Conservation (phyloP, 2,888 invertebrate genomes). For the Amphipyra tragopoginis region DNA sequence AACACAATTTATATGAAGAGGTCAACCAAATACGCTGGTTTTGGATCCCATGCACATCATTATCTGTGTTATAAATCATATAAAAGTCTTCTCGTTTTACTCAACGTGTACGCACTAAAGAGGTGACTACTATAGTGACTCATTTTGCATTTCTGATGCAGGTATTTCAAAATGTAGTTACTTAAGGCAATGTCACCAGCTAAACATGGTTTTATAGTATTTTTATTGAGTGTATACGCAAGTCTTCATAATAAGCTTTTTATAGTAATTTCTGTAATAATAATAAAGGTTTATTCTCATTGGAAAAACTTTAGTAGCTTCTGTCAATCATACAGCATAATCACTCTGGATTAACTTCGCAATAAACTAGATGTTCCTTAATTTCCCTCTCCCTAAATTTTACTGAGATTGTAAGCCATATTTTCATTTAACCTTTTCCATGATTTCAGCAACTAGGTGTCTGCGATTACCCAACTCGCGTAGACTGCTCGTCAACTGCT, state of each 20-base stretch:
- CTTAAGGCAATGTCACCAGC: slow-evolving; percentile 16
- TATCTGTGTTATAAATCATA: no score
- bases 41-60: no score
- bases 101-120: not conserved
- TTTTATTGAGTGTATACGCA: slow-evolving; percentile 27
- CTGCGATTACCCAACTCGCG: slow-evolving; percentile 91
- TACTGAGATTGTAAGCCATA: not conserved
- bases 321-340: no score
- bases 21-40: no score
- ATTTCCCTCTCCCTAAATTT: no score
- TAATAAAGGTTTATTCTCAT: no score
- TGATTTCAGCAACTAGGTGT: slow-evolving; percentile 89
- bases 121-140: slow-evolving; percentile 7
- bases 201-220: slow-evolving; percentile 19
- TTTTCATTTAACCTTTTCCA: not conserved
- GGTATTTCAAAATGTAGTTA: slow-evolving; percentile 18
- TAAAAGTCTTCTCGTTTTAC: no score
- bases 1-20: no score
- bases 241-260: not conserved
- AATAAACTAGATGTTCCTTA: no score
- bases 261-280: no score
- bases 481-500: slow-evolving; percentile 83
- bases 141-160: slow-evolving; percentile 11
- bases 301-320: no score
- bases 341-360: no score